Conservation (phyloP, 2,797 vertebrate species). For the Hydrolagus colliei region DNA sequence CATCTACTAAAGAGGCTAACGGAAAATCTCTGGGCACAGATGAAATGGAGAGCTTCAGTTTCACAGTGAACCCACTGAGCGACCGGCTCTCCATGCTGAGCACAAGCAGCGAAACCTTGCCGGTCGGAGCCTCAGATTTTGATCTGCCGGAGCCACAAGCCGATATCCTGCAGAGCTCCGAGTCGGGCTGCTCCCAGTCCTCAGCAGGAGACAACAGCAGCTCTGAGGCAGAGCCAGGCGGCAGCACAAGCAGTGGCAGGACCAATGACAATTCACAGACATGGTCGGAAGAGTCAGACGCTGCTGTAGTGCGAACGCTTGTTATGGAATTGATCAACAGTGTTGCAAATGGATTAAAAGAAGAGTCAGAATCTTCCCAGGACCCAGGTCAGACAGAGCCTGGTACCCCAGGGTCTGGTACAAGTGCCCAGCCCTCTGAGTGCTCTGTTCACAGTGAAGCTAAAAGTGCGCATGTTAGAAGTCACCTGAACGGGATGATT, state of each 20-base stretch:
- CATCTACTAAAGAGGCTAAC: conserved; percentile 54
- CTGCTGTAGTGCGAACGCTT: conserved; percentile 72
- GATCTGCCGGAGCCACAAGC: conserved; percentile 74
- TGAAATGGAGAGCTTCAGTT: conserved; percentile 91
- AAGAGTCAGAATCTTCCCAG: conserved; percentile 53
- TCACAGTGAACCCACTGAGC: conserved; percentile 92
- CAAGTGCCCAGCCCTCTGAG: conserved; percentile 40
- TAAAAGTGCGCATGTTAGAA: conserved; percentile 52
- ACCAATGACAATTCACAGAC: conserved; percentile 47
- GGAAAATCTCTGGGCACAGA: conserved; percentile 65
- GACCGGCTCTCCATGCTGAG: conserved; percentile 90
- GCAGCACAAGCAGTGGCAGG: conserved; percentile 51
- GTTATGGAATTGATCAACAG: conserved; percentile 75
- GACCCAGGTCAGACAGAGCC: conserved; percentile 62
- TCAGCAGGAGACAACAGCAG: conserved; percentile 80
- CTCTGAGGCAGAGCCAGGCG: conserved; percentile 77
- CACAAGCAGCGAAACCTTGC: conserved; percentile 91
- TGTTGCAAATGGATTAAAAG: conserved; percentile 65
- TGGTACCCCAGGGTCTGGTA: conserved; percentile 52
- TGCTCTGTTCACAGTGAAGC: conserved; percentile 43
- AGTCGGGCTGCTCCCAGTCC: conserved; percentile 80
- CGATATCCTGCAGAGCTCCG: conserved; percentile 78
- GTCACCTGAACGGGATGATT: conserved; percentile 59
- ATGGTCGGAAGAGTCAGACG: conserved; percentile 60
- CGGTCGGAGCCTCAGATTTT: conserved; percentile 73